Conservation (phyloP, 2,888 invertebrate genomes). For the Acheta domesticus region DNA sequence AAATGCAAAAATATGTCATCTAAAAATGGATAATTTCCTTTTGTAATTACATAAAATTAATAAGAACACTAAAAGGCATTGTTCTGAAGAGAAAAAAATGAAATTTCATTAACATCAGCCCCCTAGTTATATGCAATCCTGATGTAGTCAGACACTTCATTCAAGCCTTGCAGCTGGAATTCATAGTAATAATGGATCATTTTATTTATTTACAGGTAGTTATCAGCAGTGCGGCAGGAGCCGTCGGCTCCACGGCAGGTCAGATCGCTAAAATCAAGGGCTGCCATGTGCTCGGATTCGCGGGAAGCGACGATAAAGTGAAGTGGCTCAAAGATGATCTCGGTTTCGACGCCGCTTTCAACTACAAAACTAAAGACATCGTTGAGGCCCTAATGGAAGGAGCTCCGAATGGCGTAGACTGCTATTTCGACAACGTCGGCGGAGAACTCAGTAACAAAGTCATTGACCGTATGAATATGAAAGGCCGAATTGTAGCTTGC, state of each 20-base stretch:
- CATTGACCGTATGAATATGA: conserved; percentile 59
- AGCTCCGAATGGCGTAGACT: conserved; percentile 68
- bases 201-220: conserved; percentile 36
- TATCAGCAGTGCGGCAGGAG: conserved; percentile 50
- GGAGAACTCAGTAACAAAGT: conserved; percentile 60
- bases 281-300: conserved; percentile 66
- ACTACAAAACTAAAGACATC: conserved; percentile 64
- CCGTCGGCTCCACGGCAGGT: conserved; percentile 49
- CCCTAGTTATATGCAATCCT: too few relatives aligned
- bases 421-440: conserved; percentile 76
- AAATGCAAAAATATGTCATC: too few relatives aligned
- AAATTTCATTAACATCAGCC: too few relatives aligned
- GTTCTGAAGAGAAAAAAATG: too few relatives aligned
- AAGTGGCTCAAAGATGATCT: conserved; percentile 63
- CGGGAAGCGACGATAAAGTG: conserved; percentile 69
- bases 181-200: too few relatives aligned
- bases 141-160: too few relatives aligned
- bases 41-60: too few relatives aligned
- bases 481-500: conserved; percentile 62
- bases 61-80: too few relatives aligned
- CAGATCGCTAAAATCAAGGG: conserved; percentile 57
- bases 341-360: conserved; percentile 65
- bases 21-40: too few relatives aligned
- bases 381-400: conserved; percentile 54
- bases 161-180: too few relatives aligned